phyloP scores from a whole-genome alignment of 2,113 vertebrate genomes.

The Neofelis nebulosa region DNA sequence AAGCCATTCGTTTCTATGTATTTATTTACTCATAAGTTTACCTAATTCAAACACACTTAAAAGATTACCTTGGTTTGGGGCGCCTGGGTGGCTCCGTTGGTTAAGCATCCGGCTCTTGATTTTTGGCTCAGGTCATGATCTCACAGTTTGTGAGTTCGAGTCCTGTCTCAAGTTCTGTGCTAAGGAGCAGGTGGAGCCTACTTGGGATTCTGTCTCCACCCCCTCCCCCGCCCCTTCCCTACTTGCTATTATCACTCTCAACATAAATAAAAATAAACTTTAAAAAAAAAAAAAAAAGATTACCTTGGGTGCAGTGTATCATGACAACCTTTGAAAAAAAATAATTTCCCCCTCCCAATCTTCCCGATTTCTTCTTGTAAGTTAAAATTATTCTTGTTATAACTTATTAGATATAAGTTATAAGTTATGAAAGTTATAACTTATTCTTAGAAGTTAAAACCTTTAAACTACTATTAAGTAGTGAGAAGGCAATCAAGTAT shows the following conservation, averaged over 20 bases:
- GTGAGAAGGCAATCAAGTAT: background rate
- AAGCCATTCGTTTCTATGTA: background rate
- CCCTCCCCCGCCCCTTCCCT: too few relatives aligned
- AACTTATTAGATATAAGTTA: background rate
- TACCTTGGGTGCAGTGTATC: background rate
- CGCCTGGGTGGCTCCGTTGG: too few relatives aligned
- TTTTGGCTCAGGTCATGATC: too few relatives aligned
- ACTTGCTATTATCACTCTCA: too few relatives aligned
- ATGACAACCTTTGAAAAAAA: background rate
- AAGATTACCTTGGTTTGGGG: background rate
- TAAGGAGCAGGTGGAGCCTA: too few relatives aligned
- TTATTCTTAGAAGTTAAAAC: background rate
- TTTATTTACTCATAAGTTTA: background rate
- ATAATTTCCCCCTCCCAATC: background rate
- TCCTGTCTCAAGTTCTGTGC: too few relatives aligned
- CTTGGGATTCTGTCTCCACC: too few relatives aligned
- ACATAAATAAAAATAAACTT: too few relatives aligned
- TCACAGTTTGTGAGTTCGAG: too few relatives aligned
- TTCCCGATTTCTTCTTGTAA: background rate
- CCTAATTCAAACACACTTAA: background rate
- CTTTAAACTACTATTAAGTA: background rate
- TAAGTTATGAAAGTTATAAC: background rate
- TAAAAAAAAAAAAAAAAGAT: background rate
- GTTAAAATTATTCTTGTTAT: background rate
- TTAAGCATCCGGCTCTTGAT: too few relatives aligned